These are phyloP conservation scores for Hofmannophila pseudospretella DNA, from an alignment of 2,888 invertebrate genomes.

Conservation along the genomic window DNA sequence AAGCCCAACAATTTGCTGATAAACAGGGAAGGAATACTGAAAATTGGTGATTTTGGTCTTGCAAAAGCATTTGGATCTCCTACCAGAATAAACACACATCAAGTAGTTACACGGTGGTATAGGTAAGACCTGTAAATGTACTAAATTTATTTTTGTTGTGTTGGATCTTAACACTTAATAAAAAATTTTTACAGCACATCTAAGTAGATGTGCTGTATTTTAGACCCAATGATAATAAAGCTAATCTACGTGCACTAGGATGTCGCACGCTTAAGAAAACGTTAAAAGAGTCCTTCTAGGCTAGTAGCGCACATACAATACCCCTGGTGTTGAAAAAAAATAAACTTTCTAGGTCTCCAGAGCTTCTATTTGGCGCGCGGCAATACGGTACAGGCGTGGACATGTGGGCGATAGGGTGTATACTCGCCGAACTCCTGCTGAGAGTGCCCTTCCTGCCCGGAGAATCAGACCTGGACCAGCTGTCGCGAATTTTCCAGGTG, in stretches of 20 bases:
- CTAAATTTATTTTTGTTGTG: too few species aligned
- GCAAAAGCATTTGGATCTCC: slow-evolving; percentile 99
- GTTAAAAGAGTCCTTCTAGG: too few species aligned
- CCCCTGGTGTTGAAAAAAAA: too few species aligned
- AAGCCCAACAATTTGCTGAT: slow-evolving; percentile 99
- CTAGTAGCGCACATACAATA: too few species aligned
- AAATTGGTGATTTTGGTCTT: slow-evolving; percentile 99
- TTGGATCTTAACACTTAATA: too few species aligned
- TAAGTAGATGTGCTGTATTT: too few species aligned
- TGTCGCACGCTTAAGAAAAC: too few species aligned
- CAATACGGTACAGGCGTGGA: slow-evolving; percentile 98
- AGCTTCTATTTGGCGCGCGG: slow-evolving; percentile 95
- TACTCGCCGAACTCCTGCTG: slow-evolving; percentile 95
- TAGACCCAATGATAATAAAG: too few species aligned
- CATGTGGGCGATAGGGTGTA: slow-evolving; percentile 99
- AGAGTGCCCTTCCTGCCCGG: slow-evolving; percentile 96
- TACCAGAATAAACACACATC: slow-evolving; percentile 96
- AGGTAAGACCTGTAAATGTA: too few species aligned
- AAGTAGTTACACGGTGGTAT: slow-evolving; percentile 97
- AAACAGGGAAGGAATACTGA: slow-evolving; percentile 93
- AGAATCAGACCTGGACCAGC: slow-evolving; percentile 97
- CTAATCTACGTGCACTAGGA: too few species aligned
- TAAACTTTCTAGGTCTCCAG: slow-evolving; percentile 85
- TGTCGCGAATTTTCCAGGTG: slow-evolving; percentile 96
- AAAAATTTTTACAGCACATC: too few species aligned